Base-by-base conservation (phyloP, 2,797 vertebrate genomes). In the Betta splendens region DNA sequence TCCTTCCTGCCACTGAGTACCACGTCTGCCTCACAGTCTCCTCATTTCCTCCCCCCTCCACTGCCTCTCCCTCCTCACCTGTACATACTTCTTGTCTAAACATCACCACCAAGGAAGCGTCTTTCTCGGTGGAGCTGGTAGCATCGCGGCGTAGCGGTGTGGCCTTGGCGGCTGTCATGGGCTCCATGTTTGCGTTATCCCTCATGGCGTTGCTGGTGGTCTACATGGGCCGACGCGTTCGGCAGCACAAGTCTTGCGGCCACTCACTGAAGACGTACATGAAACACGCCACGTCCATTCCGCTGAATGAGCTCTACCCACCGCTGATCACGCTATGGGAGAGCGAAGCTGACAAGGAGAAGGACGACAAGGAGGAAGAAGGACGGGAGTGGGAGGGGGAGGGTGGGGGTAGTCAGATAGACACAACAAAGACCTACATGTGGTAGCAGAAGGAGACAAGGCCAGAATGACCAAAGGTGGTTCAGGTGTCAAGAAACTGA, bases 321-420 rank as follows among this genome's bases (percentile, higher is more conserved):
- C 93, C 93, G 0, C 92, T 94, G 60, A 94, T 94, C 87, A 93
- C 92, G 29, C 87, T 94, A 60, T 93, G 93, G 92, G 93, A 94
- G 64, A 89, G 85, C 8, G 93, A 74, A 84, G 86, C 56, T 5
- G 88, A 89, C 50, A 85, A 87, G 57, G 85, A 87, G 33, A 86
- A 91, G 18, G 84, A 81, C 0, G 89, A 91, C 26, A 83, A 83
- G 22, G 89, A 89, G 32, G 79, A 80, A 20, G 83, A 73, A 21
- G 72, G 47, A 3, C 44, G 69, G 32, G 66, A 45, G 36, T 28
- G 76, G 7, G 86, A 21, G 1, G 83, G 73, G 7, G 87, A 87
- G 60, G 79, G 83, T 0, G 88, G 79, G 13, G 84, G 80, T 64
- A 79, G 83, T 64, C 92, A 91, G 60, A 93, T 94, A 18, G 91